Conservation (phyloP, 2,888 invertebrate genomes). For the Operophtera brumata region DNA sequence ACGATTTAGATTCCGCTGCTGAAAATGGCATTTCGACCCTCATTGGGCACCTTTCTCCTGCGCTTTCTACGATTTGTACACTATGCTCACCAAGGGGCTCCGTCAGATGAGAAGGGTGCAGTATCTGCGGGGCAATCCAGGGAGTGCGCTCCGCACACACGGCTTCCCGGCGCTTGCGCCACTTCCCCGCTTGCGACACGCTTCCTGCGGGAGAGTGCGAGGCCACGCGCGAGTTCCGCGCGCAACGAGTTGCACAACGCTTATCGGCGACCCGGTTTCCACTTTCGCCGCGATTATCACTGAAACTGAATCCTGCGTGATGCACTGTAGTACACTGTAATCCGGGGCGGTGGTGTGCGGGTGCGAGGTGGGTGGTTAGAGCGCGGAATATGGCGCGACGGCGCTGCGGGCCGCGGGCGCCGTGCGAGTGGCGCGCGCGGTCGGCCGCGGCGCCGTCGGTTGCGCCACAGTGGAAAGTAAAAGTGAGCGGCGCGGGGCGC, state of each 20-base stretch:
- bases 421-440: slow-evolving; percentile 76
- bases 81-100: slow-evolving; percentile 53
- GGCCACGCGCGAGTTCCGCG: slow-evolving; percentile 73
- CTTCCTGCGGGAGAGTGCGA: slow-evolving; percentile 78
- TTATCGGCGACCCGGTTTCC: slow-evolving; percentile 71
- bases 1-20: slow-evolving; percentile 39
- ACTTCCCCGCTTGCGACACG: slow-evolving; percentile 77
- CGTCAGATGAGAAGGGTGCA: slow-evolving; percentile 52
- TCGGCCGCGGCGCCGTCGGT: slow-evolving; percentile 69
- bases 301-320: slow-evolving; percentile 70
- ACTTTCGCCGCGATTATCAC: slow-evolving; percentile 69
- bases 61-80: slow-evolving; percentile 18
- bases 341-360: slow-evolving; percentile 58
- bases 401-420: slow-evolving; percentile 80
- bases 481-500: slow-evolving; percentile 77
- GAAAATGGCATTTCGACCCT: slow-evolving; percentile 5
- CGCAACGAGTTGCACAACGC: slow-evolving; percentile 70
- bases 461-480: slow-evolving; percentile 80
- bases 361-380: slow-evolving; percentile 43
- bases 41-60: slow-evolving; percentile 25
- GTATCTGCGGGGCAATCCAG: slow-evolving; percentile 61
- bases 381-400: slow-evolving; percentile 68
- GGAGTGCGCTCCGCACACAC: slow-evolving; percentile 62
- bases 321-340: slow-evolving; percentile 77
- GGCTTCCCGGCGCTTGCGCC: slow-evolving; percentile 76